phyloP scores from a whole-genome alignment of 53 echinoderm and acorn worm species.

The Mesocentrotus franciscanus region DNA sequence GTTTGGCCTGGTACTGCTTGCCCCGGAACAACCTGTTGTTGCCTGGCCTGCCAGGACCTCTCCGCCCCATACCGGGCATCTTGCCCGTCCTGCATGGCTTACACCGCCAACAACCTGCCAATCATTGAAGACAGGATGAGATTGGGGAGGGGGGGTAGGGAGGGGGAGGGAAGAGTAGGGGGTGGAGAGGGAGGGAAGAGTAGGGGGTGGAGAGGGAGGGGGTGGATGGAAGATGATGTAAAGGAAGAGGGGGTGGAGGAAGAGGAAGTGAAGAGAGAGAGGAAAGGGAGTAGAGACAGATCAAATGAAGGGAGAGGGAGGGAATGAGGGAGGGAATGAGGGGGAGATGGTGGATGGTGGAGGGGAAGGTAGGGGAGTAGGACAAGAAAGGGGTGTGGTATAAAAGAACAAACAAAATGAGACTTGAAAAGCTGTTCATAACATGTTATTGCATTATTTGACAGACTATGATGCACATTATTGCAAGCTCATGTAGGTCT shows the following conservation, averaged over 20 bases:
- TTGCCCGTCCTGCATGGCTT: conserved; percentile 90
- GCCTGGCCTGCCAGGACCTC: conserved; percentile 56
- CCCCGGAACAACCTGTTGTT: conserved; percentile 55
- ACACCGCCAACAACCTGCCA: conserved; percentile 86
- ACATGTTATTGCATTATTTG: too few relatives aligned
- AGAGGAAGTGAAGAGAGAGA: background rate
- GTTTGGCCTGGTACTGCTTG: conserved; percentile 83
- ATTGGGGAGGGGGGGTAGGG: background rate
- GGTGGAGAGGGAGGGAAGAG: background rate
- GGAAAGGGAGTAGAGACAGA: background rate
- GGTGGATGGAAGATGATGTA: background rate
- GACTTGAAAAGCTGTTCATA: background rate
- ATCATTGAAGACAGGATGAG: background rate
- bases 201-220: background rate
- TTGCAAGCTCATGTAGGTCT: too few relatives aligned
- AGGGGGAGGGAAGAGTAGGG: background rate
- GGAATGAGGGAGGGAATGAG: background rate
- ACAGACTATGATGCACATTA: too few relatives aligned
- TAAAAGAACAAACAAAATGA: background rate
- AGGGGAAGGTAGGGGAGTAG: background rate
- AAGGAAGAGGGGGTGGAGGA: background rate
- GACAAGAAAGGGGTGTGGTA: background rate
- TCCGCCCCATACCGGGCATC: conserved; percentile 68
- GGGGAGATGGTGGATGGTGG: background rate
- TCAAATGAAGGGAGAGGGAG: background rate